Percentiles rank a stretch among this genome's conserved stretches.
Conservation (phyloP, 2,888 invertebrate species). For the Melanargia galathea region DNA sequence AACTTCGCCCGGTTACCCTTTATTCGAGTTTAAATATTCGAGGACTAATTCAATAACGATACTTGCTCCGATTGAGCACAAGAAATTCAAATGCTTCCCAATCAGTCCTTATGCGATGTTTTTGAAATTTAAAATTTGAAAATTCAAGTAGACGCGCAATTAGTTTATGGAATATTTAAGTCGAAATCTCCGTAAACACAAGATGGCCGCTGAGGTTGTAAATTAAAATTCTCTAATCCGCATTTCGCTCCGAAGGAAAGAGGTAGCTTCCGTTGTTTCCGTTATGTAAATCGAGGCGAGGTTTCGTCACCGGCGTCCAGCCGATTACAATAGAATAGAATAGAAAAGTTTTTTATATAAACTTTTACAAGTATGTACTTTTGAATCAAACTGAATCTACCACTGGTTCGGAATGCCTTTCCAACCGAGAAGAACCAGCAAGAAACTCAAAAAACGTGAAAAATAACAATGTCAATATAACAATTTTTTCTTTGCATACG, state of each 20-base stretch:
- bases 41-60: slow-evolving; percentile 69
- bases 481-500: too few species aligned
- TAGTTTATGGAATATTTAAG: slow-evolving; percentile 77
- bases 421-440: too few species aligned
- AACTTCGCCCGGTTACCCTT: slow-evolving; percentile 51
- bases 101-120: slow-evolving; percentile 71
- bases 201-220: slow-evolving; percentile 64
- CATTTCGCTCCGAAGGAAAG: slow-evolving; percentile 64
- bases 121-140: slow-evolving; percentile 79
- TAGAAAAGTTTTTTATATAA: too few species aligned
- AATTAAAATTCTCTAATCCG: slow-evolving; percentile 73
- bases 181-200: slow-evolving; percentile 70
- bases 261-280: slow-evolving; percentile 68
- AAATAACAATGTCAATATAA: too few species aligned
- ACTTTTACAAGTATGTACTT: too few species aligned
- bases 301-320: slow-evolving; percentile 56
- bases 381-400: too few species aligned
- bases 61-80: slow-evolving; percentile 66
- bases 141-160: slow-evolving; percentile 74
- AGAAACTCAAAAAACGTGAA: too few species aligned
- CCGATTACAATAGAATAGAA: slow-evolving; percentile 76
- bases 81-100: slow-evolving; percentile 76
- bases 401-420: too few species aligned
- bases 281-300: slow-evolving; percentile 73
- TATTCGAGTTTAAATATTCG: slow-evolving; percentile 67